Base-by-base conservation (phyloP, 2,113 vertebrate genomes). In the Corythornis madagascariensis region DNA sequence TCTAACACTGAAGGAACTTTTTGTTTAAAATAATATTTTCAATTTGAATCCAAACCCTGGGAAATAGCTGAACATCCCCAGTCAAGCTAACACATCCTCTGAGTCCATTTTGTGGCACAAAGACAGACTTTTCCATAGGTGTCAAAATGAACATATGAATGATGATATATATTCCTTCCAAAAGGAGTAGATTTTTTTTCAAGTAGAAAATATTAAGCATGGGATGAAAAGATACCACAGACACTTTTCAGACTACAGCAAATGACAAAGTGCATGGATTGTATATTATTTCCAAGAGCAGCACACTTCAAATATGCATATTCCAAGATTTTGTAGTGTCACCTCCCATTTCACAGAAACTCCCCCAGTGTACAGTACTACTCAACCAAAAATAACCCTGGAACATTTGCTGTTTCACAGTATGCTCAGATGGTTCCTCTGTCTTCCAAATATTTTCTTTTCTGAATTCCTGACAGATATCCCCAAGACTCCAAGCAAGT, bases 381-480 rank as follows among this genome's bases (percentile, higher is more conserved):
- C 69, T 59, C 33, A 57, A 79, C 24, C 81, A 76, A 88, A 95
- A 91, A 89, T 80, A 94, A 42, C 14, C 55, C 28, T 57, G 65
- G 35, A 92, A 90, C 70, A 57, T 76, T 75, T 84, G 40, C 50
- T 61, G 26, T 65, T 86, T 86, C 70, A 89, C 86, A 78, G 75
- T 31, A 59, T 84, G 88, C 55, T 96, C 86, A 93, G 75, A 88
- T 90, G 50, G 50, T 28, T 78, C 69, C 40, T 73, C 53, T 5
- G 8, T 35, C 73, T 88, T 90, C 74, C 73, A 92, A 75, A 79
- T 13, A 59, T 63, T 69, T 78, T 53, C 10, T 82, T 72, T 81
- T 75, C 81, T 90, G 74, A 84, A 90, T 86, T 92, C 21, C 63
- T 90, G 86, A 84, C 55, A 84, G 71, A 93, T 78, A 63, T 20